Base-by-base conservation (phyloP, 2,797 vertebrate genomes). In the Pseudopleuronectes americanus region DNA sequence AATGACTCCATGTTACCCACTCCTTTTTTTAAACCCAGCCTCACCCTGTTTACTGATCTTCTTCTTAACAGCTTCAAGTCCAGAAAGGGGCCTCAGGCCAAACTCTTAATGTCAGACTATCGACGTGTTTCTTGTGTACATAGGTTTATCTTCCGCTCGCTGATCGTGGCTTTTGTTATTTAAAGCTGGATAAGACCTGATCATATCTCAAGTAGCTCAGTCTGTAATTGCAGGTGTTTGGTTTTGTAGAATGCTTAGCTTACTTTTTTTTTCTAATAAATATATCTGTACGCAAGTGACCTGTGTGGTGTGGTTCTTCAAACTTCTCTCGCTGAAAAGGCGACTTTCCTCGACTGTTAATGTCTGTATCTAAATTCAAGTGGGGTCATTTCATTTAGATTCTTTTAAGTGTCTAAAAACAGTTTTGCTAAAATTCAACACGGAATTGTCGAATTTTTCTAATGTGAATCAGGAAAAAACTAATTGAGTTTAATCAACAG, bases 31-130 rank as follows among this genome's bases (percentile, higher is more conserved):
- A 28, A 22, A 28, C 61, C 41, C 52, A 17, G 52, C 62, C 6
- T 53, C 22, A 0, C 0, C 56, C 58, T 13, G 68, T 70, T 55
- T 68, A 53, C 68, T 68, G 28, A 58, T 48, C 67, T 89, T 91
- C 85, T 48, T 93, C 83, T 82, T 52, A 57, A 81, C 83, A 84
- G 84, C 86, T 92, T 90, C 52, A 87, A 77, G 92, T 94, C 94
- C 93, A 94, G 93, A 89, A 93, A 94, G 94, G 94, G 94, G 93
- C 95, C 95, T 95, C 92, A 0, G 79, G 28, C 70, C 67, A 56
- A 90, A 67, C 66, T 75, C 17, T 74, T 79, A 64, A 81, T 77
- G 65, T 85, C 79, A 88, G 85, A 87, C 83, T 71, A 74, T 84
- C 57, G n/a, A 41, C 58, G 55, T 7, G 16, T 14, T 61, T 31